Conservation (phyloP, 1,140 invertebrate genomes). For the Hycleus cichorii region DNA sequence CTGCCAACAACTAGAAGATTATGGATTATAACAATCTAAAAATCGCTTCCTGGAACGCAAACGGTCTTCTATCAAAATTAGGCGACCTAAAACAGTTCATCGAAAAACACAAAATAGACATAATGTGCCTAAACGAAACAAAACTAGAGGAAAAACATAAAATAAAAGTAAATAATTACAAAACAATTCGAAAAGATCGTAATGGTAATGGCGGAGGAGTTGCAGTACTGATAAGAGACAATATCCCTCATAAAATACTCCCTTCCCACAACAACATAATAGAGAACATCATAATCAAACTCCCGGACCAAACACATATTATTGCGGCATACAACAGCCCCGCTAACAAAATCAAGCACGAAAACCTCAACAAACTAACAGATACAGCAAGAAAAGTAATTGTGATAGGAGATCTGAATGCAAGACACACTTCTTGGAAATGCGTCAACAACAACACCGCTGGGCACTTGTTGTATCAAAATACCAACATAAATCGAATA, state of each 20-base stretch:
- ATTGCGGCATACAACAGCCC: no score
- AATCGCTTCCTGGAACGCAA: no score
- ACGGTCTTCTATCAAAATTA: neutral
- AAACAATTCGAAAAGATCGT: no score
- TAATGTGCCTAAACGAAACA: no score
- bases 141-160: no score
- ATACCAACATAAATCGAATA: neutral
- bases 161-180: no score
- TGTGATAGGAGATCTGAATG: constrained; percentile 7
- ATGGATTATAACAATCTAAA: neutral
- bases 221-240: neutral
- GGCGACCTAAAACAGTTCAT: neutral
- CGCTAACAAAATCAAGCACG: neutral
- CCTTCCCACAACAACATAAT: no score
- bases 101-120: no score
- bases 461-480: constrained; percentile 1
- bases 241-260: neutral
- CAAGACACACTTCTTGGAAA: constrained; percentile 10
- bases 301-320: no score
- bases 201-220: no score
- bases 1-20: neutral
- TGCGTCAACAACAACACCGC: neutral
- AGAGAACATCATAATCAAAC: no score
- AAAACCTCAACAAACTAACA: neutral
- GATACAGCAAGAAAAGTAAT: constrained; percentile 1